These are phyloP conservation scores for Limnephilus marmoratus DNA, from an alignment of 2,888 invertebrate genomes.

Conservation along the genomic window DNA sequence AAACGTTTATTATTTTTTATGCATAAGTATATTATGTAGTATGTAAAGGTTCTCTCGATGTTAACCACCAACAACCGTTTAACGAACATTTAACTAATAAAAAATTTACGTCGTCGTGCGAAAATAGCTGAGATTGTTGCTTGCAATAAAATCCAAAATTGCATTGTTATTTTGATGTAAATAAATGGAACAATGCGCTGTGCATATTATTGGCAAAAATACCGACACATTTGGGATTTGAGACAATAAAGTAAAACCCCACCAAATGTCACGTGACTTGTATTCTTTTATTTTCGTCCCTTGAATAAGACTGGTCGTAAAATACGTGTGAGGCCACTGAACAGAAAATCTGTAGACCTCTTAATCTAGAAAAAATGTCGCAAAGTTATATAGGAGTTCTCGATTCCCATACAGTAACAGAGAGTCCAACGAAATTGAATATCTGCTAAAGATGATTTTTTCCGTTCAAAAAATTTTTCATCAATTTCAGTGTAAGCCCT, in stretches of 20 bases:
- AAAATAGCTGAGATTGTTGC: not conserved
- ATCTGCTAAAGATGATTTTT: not conserved
- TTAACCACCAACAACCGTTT: not conserved
- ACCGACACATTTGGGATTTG: not conserved
- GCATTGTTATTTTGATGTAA: not conserved
- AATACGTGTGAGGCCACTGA: not conserved
- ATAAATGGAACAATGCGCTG: not conserved
- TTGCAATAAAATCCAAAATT: not conserved
- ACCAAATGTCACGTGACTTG: not conserved
- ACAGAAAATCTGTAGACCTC: not conserved
- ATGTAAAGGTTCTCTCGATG: too few relatives aligned
- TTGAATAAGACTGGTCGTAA: constrained; percentile 12
- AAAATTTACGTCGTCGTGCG: not conserved
- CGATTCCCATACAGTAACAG: not conserved
- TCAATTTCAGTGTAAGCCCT: too few relatives aligned
- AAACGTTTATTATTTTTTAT: too few relatives aligned
- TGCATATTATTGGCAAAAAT: not conserved
- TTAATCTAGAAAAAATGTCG: not conserved
- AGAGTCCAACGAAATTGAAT: not conserved
- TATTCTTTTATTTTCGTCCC: not conserved
- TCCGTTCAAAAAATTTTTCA: too few relatives aligned
- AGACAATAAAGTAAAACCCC: constrained; percentile 26
- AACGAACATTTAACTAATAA: too few relatives aligned
- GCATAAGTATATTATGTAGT: too few relatives aligned
- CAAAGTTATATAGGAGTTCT: not conserved